Conservation (phyloP, 2,113 vertebrate genomes). For the Phylloscopus trochiloides region DNA sequence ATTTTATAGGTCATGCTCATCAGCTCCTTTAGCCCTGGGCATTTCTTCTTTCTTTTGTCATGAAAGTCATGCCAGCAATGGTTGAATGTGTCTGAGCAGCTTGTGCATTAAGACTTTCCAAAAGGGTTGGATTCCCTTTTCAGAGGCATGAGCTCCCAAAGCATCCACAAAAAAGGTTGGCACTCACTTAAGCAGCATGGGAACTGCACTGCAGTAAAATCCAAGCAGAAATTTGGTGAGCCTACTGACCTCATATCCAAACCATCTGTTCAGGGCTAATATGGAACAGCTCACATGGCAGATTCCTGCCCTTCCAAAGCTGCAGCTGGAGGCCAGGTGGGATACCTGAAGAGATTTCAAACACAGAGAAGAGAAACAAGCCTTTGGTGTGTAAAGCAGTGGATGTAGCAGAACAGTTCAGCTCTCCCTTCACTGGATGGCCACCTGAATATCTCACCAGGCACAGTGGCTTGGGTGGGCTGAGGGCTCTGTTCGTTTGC, state of each 20-base stretch:
- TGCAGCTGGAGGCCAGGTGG: not conserved
- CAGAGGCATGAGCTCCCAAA: not conserved
- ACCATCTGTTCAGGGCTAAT: not conserved
- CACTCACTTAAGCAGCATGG: not conserved
- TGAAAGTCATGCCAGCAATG: not conserved
- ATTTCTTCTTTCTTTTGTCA: not conserved
- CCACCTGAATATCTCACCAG: accelerated
- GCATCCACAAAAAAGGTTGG: not conserved
- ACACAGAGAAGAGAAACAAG: not conserved
- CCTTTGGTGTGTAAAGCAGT: not conserved
- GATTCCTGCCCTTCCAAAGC: not conserved
- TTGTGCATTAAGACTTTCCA: not conserved
- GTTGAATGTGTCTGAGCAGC: not conserved
- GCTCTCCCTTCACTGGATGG: accelerated
- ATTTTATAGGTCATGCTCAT: not conserved
- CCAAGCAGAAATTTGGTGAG: not conserved
- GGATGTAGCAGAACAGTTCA: not conserved
- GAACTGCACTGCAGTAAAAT: not conserved
- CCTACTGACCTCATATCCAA: not conserved
- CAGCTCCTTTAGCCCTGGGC: not conserved
- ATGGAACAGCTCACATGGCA: not conserved
- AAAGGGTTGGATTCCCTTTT: not conserved
- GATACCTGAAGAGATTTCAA: not conserved
- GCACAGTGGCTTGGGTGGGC: not conserved
- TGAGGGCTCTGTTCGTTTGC: not conserved